These are phyloP conservation scores for Mesorhabditis belari DNA, from an alignment of 2,888 invertebrate genomes.

Conservation along the genomic window DNA sequence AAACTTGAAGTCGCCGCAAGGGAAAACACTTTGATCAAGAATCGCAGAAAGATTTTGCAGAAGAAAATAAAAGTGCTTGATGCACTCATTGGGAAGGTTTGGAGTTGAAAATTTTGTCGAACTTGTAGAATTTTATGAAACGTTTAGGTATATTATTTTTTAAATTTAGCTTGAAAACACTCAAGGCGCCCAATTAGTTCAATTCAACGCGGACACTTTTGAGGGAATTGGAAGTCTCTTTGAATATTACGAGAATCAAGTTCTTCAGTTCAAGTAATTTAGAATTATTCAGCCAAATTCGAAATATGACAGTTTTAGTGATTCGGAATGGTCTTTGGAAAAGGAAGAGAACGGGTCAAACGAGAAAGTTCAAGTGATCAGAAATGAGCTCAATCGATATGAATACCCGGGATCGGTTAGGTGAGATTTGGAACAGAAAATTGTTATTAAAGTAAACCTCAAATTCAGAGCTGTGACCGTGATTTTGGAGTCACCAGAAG, in stretches of 20 bases:
- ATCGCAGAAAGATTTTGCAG: slow-evolving; percentile 10
- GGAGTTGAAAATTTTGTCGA: too few species aligned
- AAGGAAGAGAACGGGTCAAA: too few species aligned
- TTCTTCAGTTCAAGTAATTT: not conserved
- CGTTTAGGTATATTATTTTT: too few species aligned
- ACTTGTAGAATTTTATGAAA: too few species aligned
- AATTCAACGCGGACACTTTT: slow-evolving; percentile 16
- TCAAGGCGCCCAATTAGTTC: not conserved
- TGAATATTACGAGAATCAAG: slow-evolving; percentile 17
- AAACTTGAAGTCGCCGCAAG: slow-evolving; percentile 3
- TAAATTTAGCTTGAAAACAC: not conserved
- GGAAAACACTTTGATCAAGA: slow-evolving; percentile 3
- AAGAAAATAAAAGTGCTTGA: slow-evolving; percentile 3
- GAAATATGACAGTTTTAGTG: too few species aligned
- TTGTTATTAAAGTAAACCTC: too few species aligned
- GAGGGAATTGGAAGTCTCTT: slow-evolving; percentile 27
- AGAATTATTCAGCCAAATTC: too few species aligned
- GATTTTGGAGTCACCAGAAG: slow-evolving; percentile 15
- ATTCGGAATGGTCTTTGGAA: too few species aligned
- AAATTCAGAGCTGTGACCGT: slow-evolving; percentile 20
- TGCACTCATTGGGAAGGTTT: too few species aligned
- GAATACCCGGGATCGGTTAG: not conserved
- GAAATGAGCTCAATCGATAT: not conserved
- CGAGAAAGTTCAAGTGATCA: too few species aligned
- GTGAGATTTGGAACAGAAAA: not conserved